Conservation (phyloP, 2,888 invertebrate species). For the Xiphydria camelus region DNA sequence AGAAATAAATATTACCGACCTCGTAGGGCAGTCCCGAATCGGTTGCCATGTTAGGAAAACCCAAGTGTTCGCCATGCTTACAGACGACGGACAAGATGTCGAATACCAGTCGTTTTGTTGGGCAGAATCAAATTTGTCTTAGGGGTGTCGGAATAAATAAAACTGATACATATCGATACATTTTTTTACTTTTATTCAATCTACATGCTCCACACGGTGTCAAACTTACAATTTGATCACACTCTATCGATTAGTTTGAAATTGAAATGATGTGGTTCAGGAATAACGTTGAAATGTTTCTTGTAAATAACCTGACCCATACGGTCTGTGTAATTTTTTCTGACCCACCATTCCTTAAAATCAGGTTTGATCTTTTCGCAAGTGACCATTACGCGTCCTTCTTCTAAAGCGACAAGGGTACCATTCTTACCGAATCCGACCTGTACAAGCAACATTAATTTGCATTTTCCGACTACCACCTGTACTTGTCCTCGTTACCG, state of each 20-base stretch:
- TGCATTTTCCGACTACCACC: too few species aligned
- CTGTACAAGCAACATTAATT: slow-evolving; percentile 58
- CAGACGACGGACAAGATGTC: slow-evolving; percentile 33
- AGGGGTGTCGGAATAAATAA: neutral
- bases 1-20: slow-evolving; percentile 43
- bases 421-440: slow-evolving; percentile 81
- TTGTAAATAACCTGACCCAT: slow-evolving; percentile 73
- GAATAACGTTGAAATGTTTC: slow-evolving; percentile 84
- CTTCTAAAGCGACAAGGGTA: slow-evolving; percentile 77
- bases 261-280: slow-evolving; percentile 74
- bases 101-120: slow-evolving; percentile 52
- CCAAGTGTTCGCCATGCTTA: slow-evolving; percentile 44
- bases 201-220: too few species aligned
- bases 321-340: slow-evolving; percentile 67
- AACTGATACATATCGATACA: too few species aligned
- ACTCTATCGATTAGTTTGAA: slow-evolving; percentile 74
- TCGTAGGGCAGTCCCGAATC: slow-evolving; percentile 45
- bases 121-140: slow-evolving; percentile 40
- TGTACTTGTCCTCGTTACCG: too few species aligned
- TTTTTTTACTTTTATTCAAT: too few species aligned
- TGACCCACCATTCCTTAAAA: slow-evolving; percentile 78
- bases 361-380: slow-evolving; percentile 81
- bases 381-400: slow-evolving; percentile 79
- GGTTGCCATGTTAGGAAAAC: slow-evolving; percentile 51
- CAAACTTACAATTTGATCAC: neutral